Evolutionary conservation across 2,888 invertebrate species (phyloP).

Genomic region (Augiades crinisus): DNA sequence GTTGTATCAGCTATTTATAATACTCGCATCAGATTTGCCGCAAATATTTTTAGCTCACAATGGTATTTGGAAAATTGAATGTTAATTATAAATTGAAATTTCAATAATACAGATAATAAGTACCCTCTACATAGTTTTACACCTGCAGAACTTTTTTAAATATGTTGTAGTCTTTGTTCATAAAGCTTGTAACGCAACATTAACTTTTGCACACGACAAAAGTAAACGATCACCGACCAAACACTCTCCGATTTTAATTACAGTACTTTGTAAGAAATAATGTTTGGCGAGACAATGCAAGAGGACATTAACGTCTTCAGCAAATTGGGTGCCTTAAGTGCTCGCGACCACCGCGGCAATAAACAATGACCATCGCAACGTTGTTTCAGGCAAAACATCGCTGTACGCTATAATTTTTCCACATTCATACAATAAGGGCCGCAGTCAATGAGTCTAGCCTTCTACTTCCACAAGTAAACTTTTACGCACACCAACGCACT

Average conservation of each 20-base stretch:
- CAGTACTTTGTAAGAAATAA: constrained; percentile 67
- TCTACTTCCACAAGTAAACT: constrained; percentile 72
- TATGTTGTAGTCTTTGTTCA: no score
- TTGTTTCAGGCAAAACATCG: constrained; percentile 74
- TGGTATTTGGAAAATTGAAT: no score
- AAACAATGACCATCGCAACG: constrained; percentile 67
- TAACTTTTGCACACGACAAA: not conserved
- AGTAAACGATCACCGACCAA: constrained; percentile 23
- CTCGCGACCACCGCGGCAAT: constrained; percentile 56
- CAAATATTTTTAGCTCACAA: no score
- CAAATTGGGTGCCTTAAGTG: constrained; percentile 77
- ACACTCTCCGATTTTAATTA: constrained; percentile 59
- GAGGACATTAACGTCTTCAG: constrained; percentile 63
- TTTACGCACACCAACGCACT: constrained; percentile 65
- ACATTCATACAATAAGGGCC: constrained; percentile 81
- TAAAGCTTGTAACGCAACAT: not conserved
- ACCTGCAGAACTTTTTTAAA: no score
- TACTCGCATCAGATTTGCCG: no score
- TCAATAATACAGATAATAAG: no score
- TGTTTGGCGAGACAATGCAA: constrained; percentile 63
- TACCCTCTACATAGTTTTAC: no score
- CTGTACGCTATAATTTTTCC: constrained; percentile 79
- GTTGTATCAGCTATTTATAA: no score
- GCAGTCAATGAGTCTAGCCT: constrained; percentile 82
- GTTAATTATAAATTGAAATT: no score